Conservation (phyloP, 2,113 vertebrate genomes). For the Equus przewalskii region DNA sequence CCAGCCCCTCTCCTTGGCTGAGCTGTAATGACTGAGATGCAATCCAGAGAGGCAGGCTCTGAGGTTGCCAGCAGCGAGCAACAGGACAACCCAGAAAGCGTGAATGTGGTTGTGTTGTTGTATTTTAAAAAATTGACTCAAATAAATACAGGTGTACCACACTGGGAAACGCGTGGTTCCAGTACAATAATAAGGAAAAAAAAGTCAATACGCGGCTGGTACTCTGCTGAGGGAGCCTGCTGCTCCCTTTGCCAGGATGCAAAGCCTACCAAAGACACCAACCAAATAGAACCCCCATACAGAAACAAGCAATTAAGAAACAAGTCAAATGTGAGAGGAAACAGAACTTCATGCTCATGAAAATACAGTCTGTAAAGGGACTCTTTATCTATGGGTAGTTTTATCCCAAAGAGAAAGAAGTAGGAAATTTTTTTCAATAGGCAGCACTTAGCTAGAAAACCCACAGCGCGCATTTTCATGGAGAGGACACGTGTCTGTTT, state of each 20-base stretch:
- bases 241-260: slow-evolving; percentile 8
- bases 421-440: background rate
- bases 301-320: slow-evolving; percentile 6
- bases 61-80: background rate
- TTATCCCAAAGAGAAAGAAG: background rate
- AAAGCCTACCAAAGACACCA: slow-evolving; percentile 41
- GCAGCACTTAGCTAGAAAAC: background rate
- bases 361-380: background rate
- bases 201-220: background rate
- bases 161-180: slow-evolving; percentile 30
- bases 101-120: background rate
- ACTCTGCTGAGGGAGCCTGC: background rate
- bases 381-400: background rate
- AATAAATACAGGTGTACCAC: slow-evolving; percentile 71
- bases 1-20: slow-evolving; percentile 43
- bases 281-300: slow-evolving; percentile 6
- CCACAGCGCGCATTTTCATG: background rate
- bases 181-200: background rate
- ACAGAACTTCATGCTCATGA: background rate
- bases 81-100: background rate
- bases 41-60: background rate
- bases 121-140: slow-evolving; percentile 24
- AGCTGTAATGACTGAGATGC: slow-evolving; percentile 44
- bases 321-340: slow-evolving; percentile 24
- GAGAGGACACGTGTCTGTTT: background rate